These are phyloP conservation scores for Clarias laeviceps DNA, from an alignment of 2,797 vertebrate genomes.

Conservation along the genomic window DNA sequence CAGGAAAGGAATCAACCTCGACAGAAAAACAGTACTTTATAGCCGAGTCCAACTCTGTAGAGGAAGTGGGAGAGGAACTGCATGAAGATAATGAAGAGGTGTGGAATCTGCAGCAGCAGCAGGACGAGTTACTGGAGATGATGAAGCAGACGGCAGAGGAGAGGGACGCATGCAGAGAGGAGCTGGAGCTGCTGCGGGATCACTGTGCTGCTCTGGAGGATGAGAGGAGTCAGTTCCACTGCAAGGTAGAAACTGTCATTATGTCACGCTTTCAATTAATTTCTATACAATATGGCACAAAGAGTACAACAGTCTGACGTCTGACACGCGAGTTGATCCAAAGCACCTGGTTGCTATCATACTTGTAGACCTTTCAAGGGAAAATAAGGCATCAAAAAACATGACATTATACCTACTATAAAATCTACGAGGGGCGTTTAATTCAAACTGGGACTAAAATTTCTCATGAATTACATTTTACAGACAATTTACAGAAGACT, in stretches of 20 bases:
- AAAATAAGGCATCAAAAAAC: neutral
- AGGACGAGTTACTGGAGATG: constrained; percentile 46
- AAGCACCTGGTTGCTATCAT: neutral
- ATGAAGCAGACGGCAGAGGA: constrained; percentile 43
- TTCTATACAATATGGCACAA: neutral
- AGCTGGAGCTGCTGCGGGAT: constrained; percentile 41
- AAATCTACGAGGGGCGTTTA: neutral
- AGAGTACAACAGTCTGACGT: neutral
- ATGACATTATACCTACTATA: neutral
- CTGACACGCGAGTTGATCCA: neutral
- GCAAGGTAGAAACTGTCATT: constrained; percentile 33
- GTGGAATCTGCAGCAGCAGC: constrained; percentile 45
- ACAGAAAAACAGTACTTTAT: neutral
- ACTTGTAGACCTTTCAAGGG: neutral
- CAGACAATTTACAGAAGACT: no score
- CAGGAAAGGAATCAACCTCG: constrained; percentile 11
- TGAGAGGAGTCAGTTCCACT: constrained; percentile 29
- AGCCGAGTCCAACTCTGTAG: constrained; percentile 10
- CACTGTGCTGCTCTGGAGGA: constrained; percentile 40
- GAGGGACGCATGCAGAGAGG: constrained; percentile 37
- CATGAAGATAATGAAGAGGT: constrained; percentile 25
- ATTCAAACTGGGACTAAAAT: no score
- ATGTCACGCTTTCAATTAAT: neutral
- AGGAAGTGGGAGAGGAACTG: constrained; percentile 12
- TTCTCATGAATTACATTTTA: no score